Percentiles rank a stretch among this genome's conserved stretches.
Evolutionary conservation across 2,113 vertebrate species (phyloP).

Genomic region (Puffinus mauretanicus): DNA sequence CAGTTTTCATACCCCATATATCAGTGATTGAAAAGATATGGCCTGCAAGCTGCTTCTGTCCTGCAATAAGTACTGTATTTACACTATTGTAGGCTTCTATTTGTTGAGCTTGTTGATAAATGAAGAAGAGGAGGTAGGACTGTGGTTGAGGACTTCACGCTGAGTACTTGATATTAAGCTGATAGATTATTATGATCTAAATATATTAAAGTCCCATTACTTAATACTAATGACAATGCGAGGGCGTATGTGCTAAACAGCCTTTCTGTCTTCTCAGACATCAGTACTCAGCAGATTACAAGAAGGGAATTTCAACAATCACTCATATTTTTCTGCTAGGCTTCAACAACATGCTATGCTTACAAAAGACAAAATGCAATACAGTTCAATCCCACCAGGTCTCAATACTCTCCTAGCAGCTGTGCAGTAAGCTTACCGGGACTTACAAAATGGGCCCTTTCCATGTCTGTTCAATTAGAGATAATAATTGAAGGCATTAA

Average conservation of each 20-base stretch:
- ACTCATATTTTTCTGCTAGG: constrained; percentile 63
- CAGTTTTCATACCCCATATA: neutral
- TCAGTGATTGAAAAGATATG: neutral
- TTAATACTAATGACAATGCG: constrained; percentile 54
- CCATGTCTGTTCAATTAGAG: constrained; percentile 71
- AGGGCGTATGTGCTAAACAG: constrained; percentile 34
- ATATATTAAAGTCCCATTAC: constrained; percentile 61
- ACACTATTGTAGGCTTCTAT: neutral
- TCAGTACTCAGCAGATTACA: constrained; percentile 62
- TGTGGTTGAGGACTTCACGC: neutral
- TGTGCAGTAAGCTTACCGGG: constrained; percentile 58
- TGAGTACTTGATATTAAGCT: constrained; percentile 50
- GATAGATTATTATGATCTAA: constrained; percentile 54
- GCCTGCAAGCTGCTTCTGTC: neutral
- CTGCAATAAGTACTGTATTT: neutral
- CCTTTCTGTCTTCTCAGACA: constrained; percentile 49
- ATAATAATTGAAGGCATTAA: constrained; percentile 70
- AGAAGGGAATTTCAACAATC: constrained; percentile 55
- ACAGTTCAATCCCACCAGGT: neutral
- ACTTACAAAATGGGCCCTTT: constrained; percentile 55
- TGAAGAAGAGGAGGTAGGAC: neutral
- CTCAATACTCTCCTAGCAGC: constrained; percentile 56
- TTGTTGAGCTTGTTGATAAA: constrained; percentile 1
- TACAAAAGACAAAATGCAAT: constrained; percentile 59
- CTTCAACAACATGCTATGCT: constrained; percentile 58